These are phyloP conservation scores for Xylophagus ater DNA, from an alignment of 2,888 invertebrate species.

Conservation along the genomic window DNA sequence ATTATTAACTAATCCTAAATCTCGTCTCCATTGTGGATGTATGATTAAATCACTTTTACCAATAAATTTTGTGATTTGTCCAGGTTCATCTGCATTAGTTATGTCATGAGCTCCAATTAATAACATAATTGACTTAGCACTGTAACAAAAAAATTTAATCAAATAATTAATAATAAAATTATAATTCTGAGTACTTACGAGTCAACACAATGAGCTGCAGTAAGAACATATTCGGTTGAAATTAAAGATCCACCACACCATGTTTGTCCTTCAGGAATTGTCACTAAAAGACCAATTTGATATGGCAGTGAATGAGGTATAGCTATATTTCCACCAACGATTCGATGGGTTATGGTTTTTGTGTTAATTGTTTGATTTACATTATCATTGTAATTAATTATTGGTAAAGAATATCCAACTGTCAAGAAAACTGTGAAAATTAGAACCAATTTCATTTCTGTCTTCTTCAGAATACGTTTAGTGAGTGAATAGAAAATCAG, in stretches of 20 bases:
- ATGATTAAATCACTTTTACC: constrained; percentile 5
- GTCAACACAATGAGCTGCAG: constrained; percentile 17
- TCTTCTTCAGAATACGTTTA: no score
- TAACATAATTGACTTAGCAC: constrained; percentile 6
- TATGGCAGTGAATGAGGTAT: constrained; percentile 26
- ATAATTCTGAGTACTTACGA: constrained; percentile 1
- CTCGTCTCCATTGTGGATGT: constrained; percentile 8
- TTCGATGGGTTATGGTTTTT: no score
- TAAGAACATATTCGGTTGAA: constrained; percentile 24
- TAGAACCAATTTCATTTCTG: no score
- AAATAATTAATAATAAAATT: background rate
- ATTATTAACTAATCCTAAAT: background rate
- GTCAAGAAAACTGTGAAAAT: no score
- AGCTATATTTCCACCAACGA: constrained; percentile 14
- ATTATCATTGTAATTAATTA: no score
- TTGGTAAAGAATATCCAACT: no score
- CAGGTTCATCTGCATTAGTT: background rate
- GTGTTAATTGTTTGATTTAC: no score
- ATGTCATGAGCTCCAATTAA: constrained; percentile 13
- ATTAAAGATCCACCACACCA: constrained; percentile 33
- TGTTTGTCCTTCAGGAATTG: constrained; percentile 16
- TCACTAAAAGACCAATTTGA: constrained; percentile 28
- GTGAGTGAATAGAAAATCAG: no score
- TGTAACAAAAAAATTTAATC: constrained; percentile 6
- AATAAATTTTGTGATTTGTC: constrained; percentile 1